Evolutionary conservation across 1,140 invertebrate genomes (phyloP).

Genomic region (Rhyacophila brunnea): DNA sequence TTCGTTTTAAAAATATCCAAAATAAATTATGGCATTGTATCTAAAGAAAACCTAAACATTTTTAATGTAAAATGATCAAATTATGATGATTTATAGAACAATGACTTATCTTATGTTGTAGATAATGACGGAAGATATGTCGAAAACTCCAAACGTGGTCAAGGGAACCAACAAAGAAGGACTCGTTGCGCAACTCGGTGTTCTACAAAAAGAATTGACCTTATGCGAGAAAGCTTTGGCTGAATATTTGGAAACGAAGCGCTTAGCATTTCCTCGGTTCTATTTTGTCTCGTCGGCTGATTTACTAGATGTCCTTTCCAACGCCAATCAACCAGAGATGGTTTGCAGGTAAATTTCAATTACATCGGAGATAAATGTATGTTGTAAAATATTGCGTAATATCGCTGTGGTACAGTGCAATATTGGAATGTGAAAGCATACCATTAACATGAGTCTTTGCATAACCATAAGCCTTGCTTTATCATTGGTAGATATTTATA

Average conservation of each 20-base stretch:
- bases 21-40: no score
- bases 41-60: no score
- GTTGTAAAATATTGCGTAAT: no score
- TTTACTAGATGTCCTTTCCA: constrained; percentile 91
- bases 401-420: no score
- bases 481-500: no score
- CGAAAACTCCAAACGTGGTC: constrained; percentile 81
- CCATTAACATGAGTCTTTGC: no score
- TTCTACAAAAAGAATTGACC: constrained; percentile 79
- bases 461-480: no score
- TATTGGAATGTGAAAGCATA: no score
- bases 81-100: no score
- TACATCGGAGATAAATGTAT: not conserved
- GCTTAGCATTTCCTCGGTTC: constrained; percentile 94
- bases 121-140: constrained; percentile 65
- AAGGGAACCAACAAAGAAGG: constrained; percentile 85
- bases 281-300: constrained; percentile 98
- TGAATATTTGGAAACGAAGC: constrained; percentile 95
- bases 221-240: constrained; percentile 96
- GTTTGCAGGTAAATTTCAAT: constrained; percentile 58
- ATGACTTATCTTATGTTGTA: constrained; percentile 36
- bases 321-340: constrained; percentile 88
- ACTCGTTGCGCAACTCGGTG: constrained; percentile 75
- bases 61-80: no score
- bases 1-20: no score